Evolutionary conservation across 1,140 invertebrate species (phyloP).

Genomic region (Brachionus plicatilis): DNA sequence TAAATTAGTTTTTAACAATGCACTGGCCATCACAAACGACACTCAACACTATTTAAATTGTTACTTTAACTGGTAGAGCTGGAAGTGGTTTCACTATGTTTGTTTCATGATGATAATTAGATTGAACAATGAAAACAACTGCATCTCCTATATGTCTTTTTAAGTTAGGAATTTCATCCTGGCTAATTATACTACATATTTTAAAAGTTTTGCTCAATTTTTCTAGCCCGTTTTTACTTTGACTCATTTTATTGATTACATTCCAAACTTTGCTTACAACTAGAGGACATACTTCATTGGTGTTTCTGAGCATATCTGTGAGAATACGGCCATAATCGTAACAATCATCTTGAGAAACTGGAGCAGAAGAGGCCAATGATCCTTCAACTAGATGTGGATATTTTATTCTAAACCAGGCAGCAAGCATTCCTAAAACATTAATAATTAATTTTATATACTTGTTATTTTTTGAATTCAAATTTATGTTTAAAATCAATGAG

Average conservation of each 20-base stretch:
- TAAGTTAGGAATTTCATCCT: neutral
- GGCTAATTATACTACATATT: neutral
- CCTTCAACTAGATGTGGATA: slow-evolving; percentile 80
- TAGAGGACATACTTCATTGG: neutral
- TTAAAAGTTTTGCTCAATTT: neutral
- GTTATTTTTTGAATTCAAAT: too few species aligned
- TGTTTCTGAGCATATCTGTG: neutral
- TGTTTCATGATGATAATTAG: slow-evolving; percentile 15
- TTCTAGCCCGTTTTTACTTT: slow-evolving; percentile 41
- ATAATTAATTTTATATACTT: too few species aligned
- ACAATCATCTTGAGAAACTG: slow-evolving; percentile 59
- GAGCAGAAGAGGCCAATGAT: slow-evolving; percentile 79
- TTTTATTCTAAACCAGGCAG: slow-evolving; percentile 89
- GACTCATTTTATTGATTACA: neutral
- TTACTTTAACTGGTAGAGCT: slow-evolving; percentile 58
- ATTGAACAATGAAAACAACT: neutral
- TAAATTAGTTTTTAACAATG: neutral
- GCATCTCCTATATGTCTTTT: neutral
- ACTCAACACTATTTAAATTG: slow-evolving; percentile 47
- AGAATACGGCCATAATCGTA: neutral
- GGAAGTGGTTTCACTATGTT: neutral
- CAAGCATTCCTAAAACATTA: slow-evolving; percentile 74
- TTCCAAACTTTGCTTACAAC: neutral
- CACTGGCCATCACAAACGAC: neutral
- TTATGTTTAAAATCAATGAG: neutral